These are phyloP conservation scores for Leptopilina clavipes DNA, from an alignment of 1,140 invertebrate species.

Conservation along the genomic window DNA sequence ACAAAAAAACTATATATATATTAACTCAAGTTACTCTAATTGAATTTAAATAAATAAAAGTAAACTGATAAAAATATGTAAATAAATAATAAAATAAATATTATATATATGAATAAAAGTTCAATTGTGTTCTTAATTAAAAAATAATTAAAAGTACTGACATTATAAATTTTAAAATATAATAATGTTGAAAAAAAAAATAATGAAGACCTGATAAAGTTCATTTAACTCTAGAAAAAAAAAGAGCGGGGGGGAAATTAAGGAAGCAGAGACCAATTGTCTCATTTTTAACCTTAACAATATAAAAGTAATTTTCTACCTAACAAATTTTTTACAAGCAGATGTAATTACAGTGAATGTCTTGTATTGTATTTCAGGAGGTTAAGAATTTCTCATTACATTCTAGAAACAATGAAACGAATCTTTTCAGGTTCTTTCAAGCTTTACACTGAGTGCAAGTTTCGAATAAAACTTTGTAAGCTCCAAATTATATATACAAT, in stretches of 20 bases:
- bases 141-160: too few relatives aligned
- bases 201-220: too few relatives aligned
- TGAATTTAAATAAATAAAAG: too few relatives aligned
- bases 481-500: neutral
- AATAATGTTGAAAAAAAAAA: too few relatives aligned
- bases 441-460: slow-evolving; percentile 1
- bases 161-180: too few relatives aligned
- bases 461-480: neutral
- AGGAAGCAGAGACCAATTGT: neutral
- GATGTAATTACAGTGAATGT: slow-evolving; percentile 28
- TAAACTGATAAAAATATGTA: too few relatives aligned
- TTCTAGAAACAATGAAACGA: slow-evolving; percentile 23
- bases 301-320: slow-evolving; percentile 16
- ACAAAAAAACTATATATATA: too few relatives aligned
- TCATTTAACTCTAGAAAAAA: neutral
- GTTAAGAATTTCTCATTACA: slow-evolving; percentile 34
- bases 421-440: slow-evolving; percentile 29
- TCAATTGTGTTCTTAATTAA: too few relatives aligned
- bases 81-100: too few relatives aligned
- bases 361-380: slow-evolving; percentile 13
- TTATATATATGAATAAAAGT: too few relatives aligned
- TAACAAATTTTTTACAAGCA: slow-evolving; percentile 3
- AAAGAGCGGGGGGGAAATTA: neutral
- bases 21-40: too few relatives aligned
- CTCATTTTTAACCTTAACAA: neutral